phyloP scores from a whole-genome alignment of 1,140 invertebrate species.

The Bombus vancouverensis region DNA sequence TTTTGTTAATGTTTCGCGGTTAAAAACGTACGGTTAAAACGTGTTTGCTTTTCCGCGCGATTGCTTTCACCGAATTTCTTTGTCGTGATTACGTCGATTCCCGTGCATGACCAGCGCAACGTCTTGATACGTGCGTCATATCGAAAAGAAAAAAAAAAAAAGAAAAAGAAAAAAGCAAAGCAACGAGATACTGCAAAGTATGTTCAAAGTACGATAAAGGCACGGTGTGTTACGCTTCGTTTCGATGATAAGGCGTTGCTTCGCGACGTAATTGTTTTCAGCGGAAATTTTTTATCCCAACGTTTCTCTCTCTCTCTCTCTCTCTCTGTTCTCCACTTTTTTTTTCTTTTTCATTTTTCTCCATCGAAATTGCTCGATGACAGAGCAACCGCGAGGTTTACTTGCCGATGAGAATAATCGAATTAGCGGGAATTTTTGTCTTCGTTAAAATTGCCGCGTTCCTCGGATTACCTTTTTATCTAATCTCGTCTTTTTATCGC shows the following conservation, averaged over 20 bases:
- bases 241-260: neutral
- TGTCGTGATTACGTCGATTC: neutral
- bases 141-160: no score
- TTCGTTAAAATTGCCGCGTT: no score
- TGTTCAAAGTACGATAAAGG: neutral
- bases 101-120: slow-evolving; percentile 56
- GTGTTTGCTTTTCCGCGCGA: no score
- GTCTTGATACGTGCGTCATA: neutral
- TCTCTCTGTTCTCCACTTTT: neutral
- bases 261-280: slow-evolving; percentile 31
- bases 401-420: no score
- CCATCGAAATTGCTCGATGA: neutral
- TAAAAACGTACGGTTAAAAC: no score
- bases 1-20: no score
- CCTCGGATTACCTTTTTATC: no score
- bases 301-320: neutral
- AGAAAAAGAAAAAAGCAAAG: no score
- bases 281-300: slow-evolving; percentile 53
- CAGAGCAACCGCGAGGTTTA: no score
- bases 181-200: neutral
- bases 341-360: neutral
- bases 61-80: neutral
- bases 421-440: no score
- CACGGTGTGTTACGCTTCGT: neutral
- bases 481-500: no score